Base-by-base conservation (phyloP, 1,140 invertebrate genomes). In the Ephestia elutella region DNA sequence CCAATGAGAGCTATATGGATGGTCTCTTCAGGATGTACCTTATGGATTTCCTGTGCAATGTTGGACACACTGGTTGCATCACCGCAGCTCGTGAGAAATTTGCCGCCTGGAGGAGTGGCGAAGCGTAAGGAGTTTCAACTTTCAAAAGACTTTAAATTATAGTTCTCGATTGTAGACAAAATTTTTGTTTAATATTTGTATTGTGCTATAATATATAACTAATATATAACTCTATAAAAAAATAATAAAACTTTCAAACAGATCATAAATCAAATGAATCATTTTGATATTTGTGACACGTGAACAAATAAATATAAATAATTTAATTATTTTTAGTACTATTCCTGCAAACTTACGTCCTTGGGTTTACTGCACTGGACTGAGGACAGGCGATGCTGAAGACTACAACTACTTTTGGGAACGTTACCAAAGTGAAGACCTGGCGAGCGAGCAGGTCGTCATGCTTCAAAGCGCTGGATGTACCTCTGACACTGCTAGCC, bases 391-490 rank as follows among this genome's bases (percentile, higher is more conserved):
- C 8, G 73, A 62, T 38, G 74, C 73, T 10, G 63, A 56, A 0
- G 89, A 92, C 54, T 92, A 90, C 65, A 62, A 90, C n/a, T 81
- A 68, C 20, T 78, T 92, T 54, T 92, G 89, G 81, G 65, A 82
- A 1, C 81, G 87, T 56, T 92, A 89, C 68, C 63, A 75, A 18
- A 63, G 59, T 5, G 83, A 89, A 65, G 86, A 87, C 8, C 71
- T 92, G n/a, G 79, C 90, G 1, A 87, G 84, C 32, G 91, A 93
- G 64, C 87, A 90, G 73, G 66, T 90, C 0, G 86, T 90, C 2
- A 90, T 93, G 75, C 74, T 93, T n/a, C 80, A 71, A 58, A 86
- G 89, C 0, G 87, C 93, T 10, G 91, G 91, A 8, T 93, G 93
- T 59, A 90, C 92, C 0, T 82, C 78, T 18, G 74, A 91, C 58